Conservation (phyloP, 2,797 vertebrate species). For the Darevskia nairensis region DNA sequence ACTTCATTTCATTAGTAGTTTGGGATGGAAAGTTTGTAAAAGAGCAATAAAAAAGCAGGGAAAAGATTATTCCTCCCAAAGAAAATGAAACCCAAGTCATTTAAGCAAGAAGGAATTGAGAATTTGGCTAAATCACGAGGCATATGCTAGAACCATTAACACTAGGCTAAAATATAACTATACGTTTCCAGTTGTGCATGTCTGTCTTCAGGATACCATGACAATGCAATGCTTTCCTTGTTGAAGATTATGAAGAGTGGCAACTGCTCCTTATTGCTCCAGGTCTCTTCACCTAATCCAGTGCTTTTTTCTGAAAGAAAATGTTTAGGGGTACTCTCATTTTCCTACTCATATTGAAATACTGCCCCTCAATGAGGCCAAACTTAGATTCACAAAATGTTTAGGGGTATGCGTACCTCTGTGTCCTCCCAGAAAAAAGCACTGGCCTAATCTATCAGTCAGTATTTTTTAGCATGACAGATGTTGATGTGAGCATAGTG, state of each 20-base stretch:
- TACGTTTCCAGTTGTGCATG: conserved; percentile 65
- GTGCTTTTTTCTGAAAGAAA: no score
- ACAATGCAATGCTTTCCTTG: conserved; percentile 48
- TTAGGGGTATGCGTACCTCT: no score
- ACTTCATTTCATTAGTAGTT: conserved; percentile 59
- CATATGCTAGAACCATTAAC: conserved; percentile 72
- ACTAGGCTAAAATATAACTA: conserved; percentile 58
- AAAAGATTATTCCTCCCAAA: conserved; percentile 63
- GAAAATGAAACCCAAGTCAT: conserved; percentile 51
- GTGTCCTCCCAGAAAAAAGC: no score
- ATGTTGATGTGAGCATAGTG: neutral
- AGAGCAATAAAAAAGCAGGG: conserved; percentile 54
- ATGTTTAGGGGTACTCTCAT: neutral
- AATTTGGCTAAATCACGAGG: conserved; percentile 37
- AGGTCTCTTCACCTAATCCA: neutral
- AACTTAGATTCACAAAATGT: no score
- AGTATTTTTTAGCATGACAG: neutral
- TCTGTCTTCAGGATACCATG: neutral
- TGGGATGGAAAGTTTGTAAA: conserved; percentile 68
- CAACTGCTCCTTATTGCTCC: conserved; percentile 32
- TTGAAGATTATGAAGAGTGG: conserved; percentile 27
- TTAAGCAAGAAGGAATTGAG: conserved; percentile 40
- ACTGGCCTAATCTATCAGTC: neutral
- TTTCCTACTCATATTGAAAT: conserved; percentile 18
- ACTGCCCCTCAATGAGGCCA: no score